A percentile compares a stretch with the other conserved stretches of the same genome.
phyloP scores from a whole-genome alignment of 1,140 invertebrate species.

The Tetragnatha versicolor region DNA sequence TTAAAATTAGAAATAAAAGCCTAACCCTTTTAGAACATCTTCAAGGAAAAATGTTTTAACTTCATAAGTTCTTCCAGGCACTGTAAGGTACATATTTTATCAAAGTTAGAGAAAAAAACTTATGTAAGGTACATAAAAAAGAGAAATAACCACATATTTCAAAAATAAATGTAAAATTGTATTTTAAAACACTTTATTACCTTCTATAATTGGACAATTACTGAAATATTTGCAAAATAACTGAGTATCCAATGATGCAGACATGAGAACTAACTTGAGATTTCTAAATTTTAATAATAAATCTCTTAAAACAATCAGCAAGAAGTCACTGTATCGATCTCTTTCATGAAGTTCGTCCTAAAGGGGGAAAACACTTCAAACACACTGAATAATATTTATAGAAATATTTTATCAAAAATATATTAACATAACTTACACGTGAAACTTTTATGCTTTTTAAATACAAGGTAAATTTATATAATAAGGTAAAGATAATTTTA shows the following conservation, averaged over 20 bases:
- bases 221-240: conserved; percentile 86
- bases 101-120: neutral
- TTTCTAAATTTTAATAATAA: conserved; percentile 75
- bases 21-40: conserved; percentile 73
- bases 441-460: too few species aligned
- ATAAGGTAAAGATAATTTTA: too few species aligned
- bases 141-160: neutral
- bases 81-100: conserved; percentile 62
- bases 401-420: neutral
- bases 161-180: neutral
- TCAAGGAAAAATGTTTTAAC: conserved; percentile 84
- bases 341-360: conserved; percentile 96
- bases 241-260: conserved; percentile 85
- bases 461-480: too few species aligned
- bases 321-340: conserved; percentile 90
- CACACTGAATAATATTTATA: conserved; percentile 60
- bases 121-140: neutral
- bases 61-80: conserved; percentile 80
- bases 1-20: conserved; percentile 36
- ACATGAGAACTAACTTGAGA: conserved; percentile 90
- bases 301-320: conserved; percentile 84
- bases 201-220: conserved; percentile 74
- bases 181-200: too few species aligned
- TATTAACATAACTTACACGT: too few species aligned
- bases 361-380: conserved; percentile 38